Evolutionary conservation across 2,888 invertebrate species (phyloP).

Genomic region (Lordiphosa fenestrarum): DNA sequence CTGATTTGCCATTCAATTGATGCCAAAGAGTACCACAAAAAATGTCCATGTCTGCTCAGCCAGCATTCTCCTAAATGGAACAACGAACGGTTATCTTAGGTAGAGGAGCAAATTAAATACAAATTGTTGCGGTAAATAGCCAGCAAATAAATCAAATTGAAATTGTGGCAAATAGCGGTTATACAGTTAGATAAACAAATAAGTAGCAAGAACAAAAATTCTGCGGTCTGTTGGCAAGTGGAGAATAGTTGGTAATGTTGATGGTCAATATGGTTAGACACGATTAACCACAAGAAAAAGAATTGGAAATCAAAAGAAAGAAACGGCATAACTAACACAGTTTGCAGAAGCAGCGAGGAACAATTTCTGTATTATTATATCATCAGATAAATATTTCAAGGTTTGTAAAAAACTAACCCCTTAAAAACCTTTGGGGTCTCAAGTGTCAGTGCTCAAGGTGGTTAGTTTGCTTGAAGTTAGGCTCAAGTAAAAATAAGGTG

Average conservation of each 20-base stretch:
- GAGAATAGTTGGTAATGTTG: slow-evolving; percentile 4
- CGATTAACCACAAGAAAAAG: background rate
- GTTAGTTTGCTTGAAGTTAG: background rate
- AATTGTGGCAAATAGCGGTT: slow-evolving; percentile 65
- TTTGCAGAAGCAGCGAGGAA: too few relatives aligned
- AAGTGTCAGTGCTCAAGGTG: background rate
- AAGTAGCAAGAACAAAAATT: slow-evolving; percentile 26
- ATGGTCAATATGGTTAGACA: background rate
- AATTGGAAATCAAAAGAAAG: background rate
- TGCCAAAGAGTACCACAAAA: slow-evolving; percentile 14
- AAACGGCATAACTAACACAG: background rate
- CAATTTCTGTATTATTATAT: background rate
- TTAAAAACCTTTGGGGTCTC: background rate
- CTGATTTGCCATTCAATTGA: slow-evolving; percentile 27
- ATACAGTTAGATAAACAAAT: slow-evolving; percentile 42
- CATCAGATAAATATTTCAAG: background rate
- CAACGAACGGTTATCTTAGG: slow-evolving; percentile 55
- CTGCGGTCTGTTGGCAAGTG: slow-evolving; percentile 17
- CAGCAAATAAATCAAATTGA: slow-evolving; percentile 64
- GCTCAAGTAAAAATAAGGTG: background rate
- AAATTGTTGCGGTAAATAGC: slow-evolving; percentile 58
- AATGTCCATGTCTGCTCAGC: slow-evolving; percentile 6
- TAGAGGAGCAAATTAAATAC: slow-evolving; percentile 39
- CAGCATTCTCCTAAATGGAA: slow-evolving; percentile 44
- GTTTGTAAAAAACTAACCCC: background rate